Evolutionary conservation across 2,797 vertebrate species (phyloP).

Genomic region (Caiman crocodilus): DNA sequence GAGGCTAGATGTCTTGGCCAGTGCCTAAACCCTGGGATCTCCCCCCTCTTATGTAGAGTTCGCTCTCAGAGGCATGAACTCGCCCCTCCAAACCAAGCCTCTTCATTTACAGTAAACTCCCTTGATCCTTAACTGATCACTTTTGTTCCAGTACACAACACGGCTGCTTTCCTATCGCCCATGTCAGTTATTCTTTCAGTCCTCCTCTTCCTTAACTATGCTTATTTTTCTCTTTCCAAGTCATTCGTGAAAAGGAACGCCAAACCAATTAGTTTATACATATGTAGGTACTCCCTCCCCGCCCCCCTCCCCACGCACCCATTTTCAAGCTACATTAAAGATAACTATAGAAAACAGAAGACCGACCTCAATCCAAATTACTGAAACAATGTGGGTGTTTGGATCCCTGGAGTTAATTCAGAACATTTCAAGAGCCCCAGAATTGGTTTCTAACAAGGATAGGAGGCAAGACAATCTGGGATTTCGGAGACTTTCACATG

Average conservation of each 20-base stretch:
- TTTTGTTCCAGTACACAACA: neutral
- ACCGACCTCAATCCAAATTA: neutral
- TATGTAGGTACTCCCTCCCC: neutral
- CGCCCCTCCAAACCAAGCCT: neutral
- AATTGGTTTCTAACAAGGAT: neutral
- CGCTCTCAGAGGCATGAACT: neutral
- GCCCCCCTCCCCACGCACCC: too few species aligned
- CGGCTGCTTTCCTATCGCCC: neutral
- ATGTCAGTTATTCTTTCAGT: neutral
- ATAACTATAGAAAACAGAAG: neutral
- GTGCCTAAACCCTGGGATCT: neutral
- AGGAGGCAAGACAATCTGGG: neutral
- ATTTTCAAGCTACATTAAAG: neutral
- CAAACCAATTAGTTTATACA: neutral
- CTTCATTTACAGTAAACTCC: neutral
- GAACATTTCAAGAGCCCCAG: neutral
- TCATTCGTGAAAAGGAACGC: neutral
- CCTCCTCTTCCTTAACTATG: neutral
- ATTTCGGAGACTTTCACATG: neutral
- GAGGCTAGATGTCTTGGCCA: neutral
- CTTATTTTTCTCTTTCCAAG: neutral
- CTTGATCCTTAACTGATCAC: neutral
- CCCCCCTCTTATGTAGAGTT: neutral
- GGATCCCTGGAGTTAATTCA: too few species aligned
- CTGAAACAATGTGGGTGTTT: neutral